phyloP scores from a whole-genome alignment of 2,113 vertebrate species.

The Carollia perspicillata region DNA sequence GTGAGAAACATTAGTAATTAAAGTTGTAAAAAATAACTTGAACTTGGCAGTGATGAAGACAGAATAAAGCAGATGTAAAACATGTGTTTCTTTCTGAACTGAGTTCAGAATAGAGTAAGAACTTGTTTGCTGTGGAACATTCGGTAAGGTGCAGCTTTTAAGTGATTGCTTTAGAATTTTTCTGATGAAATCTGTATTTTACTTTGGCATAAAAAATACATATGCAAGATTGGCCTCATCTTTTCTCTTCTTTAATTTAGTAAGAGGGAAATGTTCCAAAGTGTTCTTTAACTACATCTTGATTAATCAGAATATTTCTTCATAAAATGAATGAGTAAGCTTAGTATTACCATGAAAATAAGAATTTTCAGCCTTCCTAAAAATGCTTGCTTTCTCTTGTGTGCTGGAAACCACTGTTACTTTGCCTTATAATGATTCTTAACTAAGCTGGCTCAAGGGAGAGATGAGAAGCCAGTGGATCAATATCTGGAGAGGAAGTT shows the following conservation, averaged over 20 bases:
- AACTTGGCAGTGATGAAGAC: background rate
- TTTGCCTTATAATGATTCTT: background rate
- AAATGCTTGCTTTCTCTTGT: background rate
- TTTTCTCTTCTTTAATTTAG: background rate
- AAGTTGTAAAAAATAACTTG: background rate
- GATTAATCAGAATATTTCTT: background rate
- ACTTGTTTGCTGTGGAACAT: background rate
- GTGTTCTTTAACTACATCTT: background rate
- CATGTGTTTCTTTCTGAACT: background rate
- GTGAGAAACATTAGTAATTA: background rate
- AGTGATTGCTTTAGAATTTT: background rate
- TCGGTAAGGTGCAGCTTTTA: background rate
- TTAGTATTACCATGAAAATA: background rate
- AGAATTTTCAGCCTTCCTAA: background rate
- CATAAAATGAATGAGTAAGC: background rate
- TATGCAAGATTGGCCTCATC: background rate
- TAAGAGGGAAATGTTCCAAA: background rate
- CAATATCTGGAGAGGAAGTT: conserved; percentile 62
- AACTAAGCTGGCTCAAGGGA: background rate
- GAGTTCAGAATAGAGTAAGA: background rate
- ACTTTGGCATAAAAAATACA: background rate
- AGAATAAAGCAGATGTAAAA: background rate
- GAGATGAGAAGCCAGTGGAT: conserved; percentile 25
- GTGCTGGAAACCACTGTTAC: background rate
- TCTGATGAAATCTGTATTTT: background rate